Evolutionary conservation across 2,113 vertebrate genomes (phyloP), one percentile per base, ranked within the genome.

Genomic region (Petrocephalus microphthalmus): DNA sequence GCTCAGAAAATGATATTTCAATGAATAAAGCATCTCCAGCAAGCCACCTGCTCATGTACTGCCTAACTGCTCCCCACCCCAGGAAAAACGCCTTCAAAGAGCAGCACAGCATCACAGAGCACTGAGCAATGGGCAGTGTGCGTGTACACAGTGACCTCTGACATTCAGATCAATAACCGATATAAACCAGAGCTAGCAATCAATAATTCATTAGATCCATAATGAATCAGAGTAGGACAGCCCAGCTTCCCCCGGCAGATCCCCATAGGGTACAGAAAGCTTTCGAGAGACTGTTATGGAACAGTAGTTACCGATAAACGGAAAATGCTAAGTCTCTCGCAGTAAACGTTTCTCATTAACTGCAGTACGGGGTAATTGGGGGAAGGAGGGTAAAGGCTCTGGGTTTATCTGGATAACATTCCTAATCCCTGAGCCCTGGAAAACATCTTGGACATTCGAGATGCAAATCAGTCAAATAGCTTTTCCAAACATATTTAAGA

Each of bases 11-110:
- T 52, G n/a, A 51, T 74, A 47, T 87, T 78, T 29, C 86, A 13
- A 87, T 74, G 49, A 78, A 87, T 74, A 87, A 87, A 87, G 60
- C 60, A 87, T 87, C 57, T 29, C 45, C 37, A 45, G n/a, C 22
- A 53, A 52, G 86, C 49, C 19, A 64, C 51, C 25, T 52, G 86
- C 64, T 78, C 57, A 52, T 51, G 17, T 45, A 15, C 60, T 52
- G 33, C 42, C 37, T 11, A 37, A 57, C 15, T 51, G 60, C 86
- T 45, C 42, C 13, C 64, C 29, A 78, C 15, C 47, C 3, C n/a
- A 52, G 82, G 19, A 51, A n/a, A n/a, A 84, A 84, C 42, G 45
- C 13, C 49, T 84, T 13, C 22, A 84, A 84, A 84, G 42, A 82
- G 37, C 45, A 47, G 19, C 20, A 52, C 82, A 84, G 45, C 17